A percentile compares a stretch with the other conserved stretches of the same genome.
These are phyloP conservation scores for Coregonus suidteri DNA, from an alignment of 2,797 vertebrate species.

Conservation along the genomic window DNA sequence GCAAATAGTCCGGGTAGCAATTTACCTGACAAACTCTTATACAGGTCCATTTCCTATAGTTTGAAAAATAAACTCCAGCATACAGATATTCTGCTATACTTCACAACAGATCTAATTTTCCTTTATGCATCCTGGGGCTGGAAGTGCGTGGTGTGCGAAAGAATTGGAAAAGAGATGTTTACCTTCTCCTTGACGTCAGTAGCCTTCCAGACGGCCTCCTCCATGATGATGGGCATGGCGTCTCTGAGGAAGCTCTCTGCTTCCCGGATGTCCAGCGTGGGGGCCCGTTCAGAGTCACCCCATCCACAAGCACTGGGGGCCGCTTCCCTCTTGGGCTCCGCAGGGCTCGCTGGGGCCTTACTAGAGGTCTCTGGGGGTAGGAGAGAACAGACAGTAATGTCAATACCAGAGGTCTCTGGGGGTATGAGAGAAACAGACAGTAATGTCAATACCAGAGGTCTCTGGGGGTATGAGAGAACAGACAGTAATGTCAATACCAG, in stretches of 20 bases:
- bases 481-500: no score
- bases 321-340: slow-evolving; percentile 60
- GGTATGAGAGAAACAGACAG: no score
- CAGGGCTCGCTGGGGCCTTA: not conserved
- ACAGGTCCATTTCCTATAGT: not conserved
- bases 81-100: not conserved
- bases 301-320: slow-evolving; percentile 70
- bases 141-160: not conserved
- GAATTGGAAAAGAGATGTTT: slow-evolving; percentile 24
- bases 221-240: slow-evolving; percentile 78
- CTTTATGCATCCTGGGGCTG: not conserved
- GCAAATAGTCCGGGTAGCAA: no score
- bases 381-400: no score
- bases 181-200: slow-evolving; percentile 81
- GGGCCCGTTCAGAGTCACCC: slow-evolving; percentile 72
- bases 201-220: slow-evolving; percentile 80
- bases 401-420: no score
- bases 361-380: not conserved
- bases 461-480: not conserved
- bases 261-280: slow-evolving; percentile 66
- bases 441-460: no score
- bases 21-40: no score
- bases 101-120: not conserved
- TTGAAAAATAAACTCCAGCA: not conserved
- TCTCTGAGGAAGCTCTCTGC: slow-evolving; percentile 82